These are phyloP conservation scores for Nomada goodeniana DNA, from an alignment of 2,888 invertebrate genomes.

Conservation along the genomic window DNA sequence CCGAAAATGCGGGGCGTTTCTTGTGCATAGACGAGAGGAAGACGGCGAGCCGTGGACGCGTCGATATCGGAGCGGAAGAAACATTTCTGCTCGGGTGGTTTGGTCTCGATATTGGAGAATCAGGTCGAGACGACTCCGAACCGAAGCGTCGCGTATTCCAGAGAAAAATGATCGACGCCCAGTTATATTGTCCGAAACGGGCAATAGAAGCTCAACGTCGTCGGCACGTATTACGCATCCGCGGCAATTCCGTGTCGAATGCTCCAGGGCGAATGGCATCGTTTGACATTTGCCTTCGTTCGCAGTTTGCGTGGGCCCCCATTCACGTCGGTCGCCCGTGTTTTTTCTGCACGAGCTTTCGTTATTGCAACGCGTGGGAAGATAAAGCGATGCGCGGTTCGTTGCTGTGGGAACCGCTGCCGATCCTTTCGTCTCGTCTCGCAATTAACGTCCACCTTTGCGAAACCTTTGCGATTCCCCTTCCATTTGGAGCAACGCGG, in stretches of 20 bases:
- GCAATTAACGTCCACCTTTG: background rate
- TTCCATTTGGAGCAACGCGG: background rate
- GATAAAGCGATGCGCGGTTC: slow-evolving; percentile 11
- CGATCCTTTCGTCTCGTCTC: background rate
- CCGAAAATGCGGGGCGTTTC: no score
- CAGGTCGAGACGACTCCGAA: slow-evolving; percentile 30
- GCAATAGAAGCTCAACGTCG: background rate
- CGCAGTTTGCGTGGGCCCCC: slow-evolving; percentile 40
- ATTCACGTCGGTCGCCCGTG: background rate
- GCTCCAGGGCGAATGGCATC: background rate
- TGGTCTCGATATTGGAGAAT: slow-evolving; percentile 48
- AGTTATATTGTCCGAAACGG: no score
- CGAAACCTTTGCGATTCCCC: no score
- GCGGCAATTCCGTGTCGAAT: background rate
- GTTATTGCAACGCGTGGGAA: slow-evolving; percentile 6
- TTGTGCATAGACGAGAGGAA: no score
- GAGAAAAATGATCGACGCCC: background rate
- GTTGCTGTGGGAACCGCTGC: slow-evolving; percentile 1
- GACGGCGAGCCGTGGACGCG: no score
- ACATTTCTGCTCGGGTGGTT: background rate
- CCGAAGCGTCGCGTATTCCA: background rate
- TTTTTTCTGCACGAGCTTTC: background rate
- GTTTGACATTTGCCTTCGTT: slow-evolving; percentile 45
- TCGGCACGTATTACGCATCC: background rate
- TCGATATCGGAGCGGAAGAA: background rate